phyloP scores from a whole-genome alignment of 2,888 invertebrate species.

The Hypercompe scribonia region DNA sequence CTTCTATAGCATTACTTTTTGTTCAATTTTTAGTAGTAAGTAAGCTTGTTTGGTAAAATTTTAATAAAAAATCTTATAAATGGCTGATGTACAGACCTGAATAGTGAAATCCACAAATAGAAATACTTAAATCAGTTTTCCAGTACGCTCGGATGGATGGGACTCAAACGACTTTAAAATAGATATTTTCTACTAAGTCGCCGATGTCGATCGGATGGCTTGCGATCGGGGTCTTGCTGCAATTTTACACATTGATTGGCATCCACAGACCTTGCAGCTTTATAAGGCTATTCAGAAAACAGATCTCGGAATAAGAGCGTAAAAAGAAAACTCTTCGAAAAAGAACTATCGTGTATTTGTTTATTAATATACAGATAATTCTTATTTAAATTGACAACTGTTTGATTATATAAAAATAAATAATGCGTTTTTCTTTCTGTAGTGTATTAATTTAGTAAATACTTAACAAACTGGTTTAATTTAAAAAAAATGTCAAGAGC shows the following conservation, averaged over 20 bases:
- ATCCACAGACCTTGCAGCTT: slow-evolving; percentile 41
- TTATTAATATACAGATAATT: too few species aligned
- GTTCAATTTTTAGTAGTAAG: too few species aligned
- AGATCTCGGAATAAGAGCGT: background rate
- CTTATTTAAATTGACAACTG: too few species aligned
- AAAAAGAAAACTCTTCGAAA: background rate
- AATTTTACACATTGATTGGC: slow-evolving; percentile 62
- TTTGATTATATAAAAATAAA: too few species aligned
- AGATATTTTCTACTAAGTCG: slow-evolving; percentile 52
- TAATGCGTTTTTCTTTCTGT: too few species aligned
- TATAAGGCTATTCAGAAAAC: slow-evolving; percentile 33
- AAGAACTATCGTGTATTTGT: background rate
- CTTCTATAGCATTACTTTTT: too few species aligned
- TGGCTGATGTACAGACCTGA: slow-evolving; percentile 11
- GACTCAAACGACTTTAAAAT: slow-evolving; percentile 56
- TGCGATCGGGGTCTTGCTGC: slow-evolving; percentile 45
- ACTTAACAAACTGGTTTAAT: too few species aligned
- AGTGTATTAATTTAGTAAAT: too few species aligned
- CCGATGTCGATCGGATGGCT: slow-evolving; percentile 47
- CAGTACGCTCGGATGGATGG: slow-evolving; percentile 29
- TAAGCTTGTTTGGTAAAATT: background rate
- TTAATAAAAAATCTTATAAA: background rate
- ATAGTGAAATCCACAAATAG: slow-evolving; percentile 20
- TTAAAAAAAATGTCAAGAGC: too few species aligned
- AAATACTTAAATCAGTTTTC: slow-evolving; percentile 35